phyloP scores from a whole-genome alignment of 1,140 invertebrate species.

The Dendroctonus valens region DNA sequence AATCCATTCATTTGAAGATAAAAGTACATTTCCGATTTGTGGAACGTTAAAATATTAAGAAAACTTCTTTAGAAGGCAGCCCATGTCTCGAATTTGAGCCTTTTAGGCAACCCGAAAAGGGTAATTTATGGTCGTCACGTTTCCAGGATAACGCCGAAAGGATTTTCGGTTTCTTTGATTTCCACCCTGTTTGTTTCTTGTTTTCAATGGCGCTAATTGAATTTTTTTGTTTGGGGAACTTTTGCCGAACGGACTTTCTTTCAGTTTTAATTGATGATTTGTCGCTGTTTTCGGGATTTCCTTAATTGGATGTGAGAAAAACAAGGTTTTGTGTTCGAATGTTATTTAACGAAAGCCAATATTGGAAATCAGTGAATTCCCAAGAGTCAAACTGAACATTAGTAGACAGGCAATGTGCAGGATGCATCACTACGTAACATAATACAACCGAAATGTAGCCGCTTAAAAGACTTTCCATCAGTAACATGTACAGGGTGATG shows the following conservation, averaged over 20 bases:
- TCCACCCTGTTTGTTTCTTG: constrained; percentile 34
- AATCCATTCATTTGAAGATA: not conserved
- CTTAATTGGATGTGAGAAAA: constrained; percentile 22
- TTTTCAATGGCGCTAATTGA: constrained; percentile 35
- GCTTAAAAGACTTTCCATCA: no score
- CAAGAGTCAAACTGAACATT: no score
- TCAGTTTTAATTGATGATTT: constrained; percentile 32
- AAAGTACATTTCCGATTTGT: constrained; percentile 8
- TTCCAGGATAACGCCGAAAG: constrained; percentile 34
- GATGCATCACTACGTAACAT: no score
- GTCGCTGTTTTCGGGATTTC: constrained; percentile 26
- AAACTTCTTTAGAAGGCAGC: constrained; percentile 21
- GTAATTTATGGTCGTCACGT: constrained; percentile 36
- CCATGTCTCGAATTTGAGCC: constrained; percentile 25
- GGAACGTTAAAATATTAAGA: constrained; percentile 26
- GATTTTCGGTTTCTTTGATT: constrained; percentile 37
- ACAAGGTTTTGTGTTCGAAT: constrained; percentile 12
- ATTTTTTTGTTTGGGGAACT: constrained; percentile 30
- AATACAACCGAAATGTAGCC: no score
- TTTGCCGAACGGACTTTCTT: constrained; percentile 19
- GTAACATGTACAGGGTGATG: no score
- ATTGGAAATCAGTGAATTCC: no score
- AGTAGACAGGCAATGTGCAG: no score
- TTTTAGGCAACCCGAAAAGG: constrained; percentile 17
- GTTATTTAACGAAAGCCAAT: constrained; percentile 4